Evolutionary conservation across 2,888 invertebrate genomes (phyloP).

Genomic region (Sialis lutaria): DNA sequence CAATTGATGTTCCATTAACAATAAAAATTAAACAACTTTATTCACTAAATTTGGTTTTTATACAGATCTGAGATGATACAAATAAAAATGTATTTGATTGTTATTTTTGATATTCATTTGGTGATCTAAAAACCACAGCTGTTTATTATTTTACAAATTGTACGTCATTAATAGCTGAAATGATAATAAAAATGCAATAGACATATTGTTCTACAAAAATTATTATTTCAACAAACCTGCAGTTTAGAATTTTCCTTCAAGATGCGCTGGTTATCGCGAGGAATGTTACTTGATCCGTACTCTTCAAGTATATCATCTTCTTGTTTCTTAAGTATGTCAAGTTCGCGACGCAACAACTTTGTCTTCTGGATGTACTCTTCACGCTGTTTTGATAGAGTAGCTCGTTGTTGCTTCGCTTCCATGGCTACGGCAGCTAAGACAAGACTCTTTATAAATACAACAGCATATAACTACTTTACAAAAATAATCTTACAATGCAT

Average conservation of each 20-base stretch:
- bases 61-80: too few species aligned
- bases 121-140: too few species aligned
- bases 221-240: conserved; percentile 36
- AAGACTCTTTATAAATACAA: conserved; percentile 3
- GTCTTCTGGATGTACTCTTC: conserved; percentile 68
- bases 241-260: conserved; percentile 69
- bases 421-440: conserved; percentile 49
- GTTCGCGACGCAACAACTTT: conserved; percentile 52
- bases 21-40: too few species aligned
- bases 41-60: too few species aligned
- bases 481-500: neutral
- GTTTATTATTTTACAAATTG: too few species aligned
- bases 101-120: too few species aligned
- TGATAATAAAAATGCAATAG: neutral
- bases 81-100: too few species aligned
- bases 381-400: conserved; percentile 60
- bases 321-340: conserved; percentile 62
- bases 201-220: neutral
- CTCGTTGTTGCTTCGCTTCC: conserved; percentile 68
- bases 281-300: conserved; percentile 34
- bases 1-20: too few species aligned
- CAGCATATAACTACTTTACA: neutral
- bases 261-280: conserved; percentile 52
- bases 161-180: neutral
- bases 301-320: conserved; percentile 59